phyloP scores from a whole-genome alignment of 2,113 vertebrate genomes.

The Ancistrus triradiatus region DNA sequence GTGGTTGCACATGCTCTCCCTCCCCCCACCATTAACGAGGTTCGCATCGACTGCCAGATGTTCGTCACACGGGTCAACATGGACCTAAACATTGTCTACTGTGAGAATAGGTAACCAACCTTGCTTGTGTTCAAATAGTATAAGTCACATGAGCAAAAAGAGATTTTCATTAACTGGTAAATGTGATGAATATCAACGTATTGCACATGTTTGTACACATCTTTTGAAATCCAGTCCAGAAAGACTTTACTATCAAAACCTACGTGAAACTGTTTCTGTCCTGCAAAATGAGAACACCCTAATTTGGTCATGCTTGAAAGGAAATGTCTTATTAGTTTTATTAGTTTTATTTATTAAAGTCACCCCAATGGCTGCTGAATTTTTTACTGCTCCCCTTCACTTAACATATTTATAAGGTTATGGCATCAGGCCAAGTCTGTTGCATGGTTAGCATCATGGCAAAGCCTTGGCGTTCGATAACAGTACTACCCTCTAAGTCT shows the following conservation, averaged over 20 bases:
- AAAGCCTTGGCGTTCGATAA: no score
- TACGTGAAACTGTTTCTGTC: conserved; percentile 17
- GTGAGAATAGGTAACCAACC: conserved; percentile 91
- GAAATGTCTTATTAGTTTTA: conserved; percentile 45
- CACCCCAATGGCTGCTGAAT: conserved; percentile 39
- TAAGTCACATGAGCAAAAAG: no score
- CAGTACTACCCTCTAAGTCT: no score
- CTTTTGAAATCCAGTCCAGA: conserved; percentile 24
- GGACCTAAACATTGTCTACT: conserved; percentile 99
- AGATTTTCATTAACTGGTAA: no score
- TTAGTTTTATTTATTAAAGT: conserved; percentile 48
- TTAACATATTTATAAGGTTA: conserved; percentile 46
- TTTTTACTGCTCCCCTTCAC: conserved; percentile 39
- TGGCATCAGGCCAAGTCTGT: conserved; percentile 37
- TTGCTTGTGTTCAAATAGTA: no score
- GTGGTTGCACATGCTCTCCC: conserved; percentile 94
- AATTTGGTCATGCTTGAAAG: conserved; percentile 43
- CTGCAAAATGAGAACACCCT: conserved; percentile 40
- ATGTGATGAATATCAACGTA: no score
- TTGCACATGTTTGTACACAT: conserved; percentile 18
- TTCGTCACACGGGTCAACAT: conserved; percentile 98
- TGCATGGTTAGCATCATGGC: conserved; percentile 38
- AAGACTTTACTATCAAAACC: conserved; percentile 19
- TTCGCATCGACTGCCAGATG: conserved; percentile 99
- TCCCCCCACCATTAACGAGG: conserved; percentile 98